Evolutionary conservation across 1,140 invertebrate species (phyloP).

Genomic region (Scaptodrosophila lebanonensis): DNA sequence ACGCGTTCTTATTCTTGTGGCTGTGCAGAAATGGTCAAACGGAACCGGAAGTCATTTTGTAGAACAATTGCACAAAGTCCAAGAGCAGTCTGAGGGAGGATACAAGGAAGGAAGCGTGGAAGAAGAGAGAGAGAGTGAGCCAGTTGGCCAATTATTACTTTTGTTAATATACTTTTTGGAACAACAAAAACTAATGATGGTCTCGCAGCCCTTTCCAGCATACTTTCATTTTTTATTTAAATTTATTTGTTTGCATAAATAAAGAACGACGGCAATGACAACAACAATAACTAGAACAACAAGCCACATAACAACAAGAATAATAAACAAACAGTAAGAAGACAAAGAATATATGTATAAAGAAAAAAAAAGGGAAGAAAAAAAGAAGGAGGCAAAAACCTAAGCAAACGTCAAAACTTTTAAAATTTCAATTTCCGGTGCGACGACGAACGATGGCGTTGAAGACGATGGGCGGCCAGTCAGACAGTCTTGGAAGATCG

Average conservation of each 20-base stretch:
- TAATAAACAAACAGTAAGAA: conserved; percentile 19
- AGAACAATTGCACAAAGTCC: conserved; percentile 2
- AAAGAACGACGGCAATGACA: too few species aligned
- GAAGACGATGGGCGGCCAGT: not conserved
- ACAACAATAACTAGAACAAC: too few species aligned
- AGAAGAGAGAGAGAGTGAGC: conserved; percentile 39
- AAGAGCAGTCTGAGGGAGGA: too few species aligned
- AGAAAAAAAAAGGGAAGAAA: conserved; percentile 3
- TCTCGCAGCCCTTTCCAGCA: conserved; percentile 35
- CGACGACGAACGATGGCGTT: conserved; percentile 19
- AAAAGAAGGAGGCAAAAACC: conserved; percentile 27
- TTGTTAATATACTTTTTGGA: conserved; percentile 48
- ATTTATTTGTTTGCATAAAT: conserved; percentile 66
- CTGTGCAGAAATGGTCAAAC: too few species aligned
- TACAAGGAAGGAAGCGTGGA: conserved; percentile 15
- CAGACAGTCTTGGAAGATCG: conserved; percentile 9
- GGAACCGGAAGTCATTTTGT: conserved; percentile 61
- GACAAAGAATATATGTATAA: conserved; percentile 7
- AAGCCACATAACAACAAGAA: too few species aligned
- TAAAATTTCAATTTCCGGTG: conserved; percentile 74
- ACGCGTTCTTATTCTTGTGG: too few species aligned
- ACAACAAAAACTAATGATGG: conserved; percentile 60
- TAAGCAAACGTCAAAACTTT: conserved; percentile 70
- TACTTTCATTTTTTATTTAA: conserved; percentile 52
- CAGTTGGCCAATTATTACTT: conserved; percentile 69